These are phyloP conservation scores for Euborellia annulipes DNA, from an alignment of 1,140 invertebrate genomes.

Conservation along the genomic window DNA sequence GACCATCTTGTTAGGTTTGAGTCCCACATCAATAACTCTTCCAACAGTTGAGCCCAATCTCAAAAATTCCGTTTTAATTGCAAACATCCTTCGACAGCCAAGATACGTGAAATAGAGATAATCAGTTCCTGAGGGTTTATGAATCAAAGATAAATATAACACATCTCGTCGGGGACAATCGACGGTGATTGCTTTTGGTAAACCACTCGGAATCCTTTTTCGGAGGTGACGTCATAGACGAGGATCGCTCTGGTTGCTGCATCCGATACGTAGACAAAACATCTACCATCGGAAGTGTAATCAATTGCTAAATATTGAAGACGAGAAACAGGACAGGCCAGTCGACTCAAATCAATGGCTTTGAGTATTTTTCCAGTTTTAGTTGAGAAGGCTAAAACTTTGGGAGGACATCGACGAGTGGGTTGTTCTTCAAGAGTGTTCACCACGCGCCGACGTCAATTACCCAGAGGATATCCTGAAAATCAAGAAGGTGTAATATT, in stretches of 20 bases:
- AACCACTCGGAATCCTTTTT: slow-evolving; percentile 26
- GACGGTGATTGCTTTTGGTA: slow-evolving; percentile 21
- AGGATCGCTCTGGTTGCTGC: slow-evolving; percentile 41
- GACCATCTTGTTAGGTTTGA: slow-evolving; percentile 33
- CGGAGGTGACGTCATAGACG: slow-evolving; percentile 40
- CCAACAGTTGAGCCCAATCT: slow-evolving; percentile 32
- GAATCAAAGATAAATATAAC: slow-evolving; percentile 36
- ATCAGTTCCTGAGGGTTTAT: slow-evolving; percentile 30
- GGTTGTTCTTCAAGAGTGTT: slow-evolving; percentile 36
- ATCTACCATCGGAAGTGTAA: slow-evolving; percentile 27
- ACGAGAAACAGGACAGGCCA: slow-evolving; percentile 15
- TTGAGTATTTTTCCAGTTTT: slow-evolving; percentile 9
- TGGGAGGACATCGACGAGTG: slow-evolving; percentile 26
- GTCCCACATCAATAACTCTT: slow-evolving; percentile 34
- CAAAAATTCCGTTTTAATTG: slow-evolving; percentile 35
- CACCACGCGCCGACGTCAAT: slow-evolving; percentile 40
- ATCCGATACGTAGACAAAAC: slow-evolving; percentile 41
- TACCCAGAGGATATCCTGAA: slow-evolving; percentile 35
- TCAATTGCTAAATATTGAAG: slow-evolving; percentile 42
- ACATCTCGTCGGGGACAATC: slow-evolving; percentile 32
- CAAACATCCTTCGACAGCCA: slow-evolving; percentile 33
- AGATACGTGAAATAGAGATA: slow-evolving; percentile 40
- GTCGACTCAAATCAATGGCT: slow-evolving; percentile 4
- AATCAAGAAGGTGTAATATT: too few relatives aligned
- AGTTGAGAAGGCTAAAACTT: slow-evolving; percentile 24